These are phyloP conservation scores for Drosophila buzzatii DNA, from an alignment of 2,888 invertebrate species.

Conservation along the genomic window DNA sequence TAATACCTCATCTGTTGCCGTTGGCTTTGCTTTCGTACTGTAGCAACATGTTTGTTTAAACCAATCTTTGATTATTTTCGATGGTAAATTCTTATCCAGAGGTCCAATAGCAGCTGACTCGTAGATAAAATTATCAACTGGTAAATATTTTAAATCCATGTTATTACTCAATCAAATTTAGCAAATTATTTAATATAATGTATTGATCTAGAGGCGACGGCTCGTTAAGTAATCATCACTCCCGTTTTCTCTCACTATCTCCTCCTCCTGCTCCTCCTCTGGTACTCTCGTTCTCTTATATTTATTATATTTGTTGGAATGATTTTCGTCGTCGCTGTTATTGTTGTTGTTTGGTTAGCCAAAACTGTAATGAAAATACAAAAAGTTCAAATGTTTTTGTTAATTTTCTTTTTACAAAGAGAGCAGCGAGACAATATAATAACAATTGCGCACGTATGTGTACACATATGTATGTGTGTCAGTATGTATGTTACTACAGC, in stretches of 20 bases:
- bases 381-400: conserved; percentile 48
- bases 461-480: neutral
- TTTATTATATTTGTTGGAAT: conserved; percentile 48
- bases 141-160: conserved; percentile 20
- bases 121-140: neutral
- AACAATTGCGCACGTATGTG: conserved; percentile 19
- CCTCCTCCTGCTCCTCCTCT: conserved; percentile 14
- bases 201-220: conserved; percentile 22
- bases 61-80: neutral
- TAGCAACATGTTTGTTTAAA: neutral
- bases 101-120: neutral
- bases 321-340: conserved; percentile 31
- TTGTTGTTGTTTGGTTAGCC: conserved; percentile 29
- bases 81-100: too few relatives aligned
- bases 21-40: conserved; percentile 15
- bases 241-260: conserved; percentile 8
- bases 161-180: conserved; percentile 15
- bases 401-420: conserved; percentile 23
- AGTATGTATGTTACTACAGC: conserved; percentile 13
- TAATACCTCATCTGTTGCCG: conserved; percentile 34
- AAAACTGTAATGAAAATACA: conserved; percentile 56
- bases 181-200: conserved; percentile 7
- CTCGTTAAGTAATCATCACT: conserved; percentile 65
- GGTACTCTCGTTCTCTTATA: neutral
- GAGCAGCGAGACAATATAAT: conserved; percentile 14